Evolutionary conservation across 2,888 invertebrate species (phyloP), one percentile per base, ranked within the genome.

Genomic region (Philereme vetulata): DNA sequence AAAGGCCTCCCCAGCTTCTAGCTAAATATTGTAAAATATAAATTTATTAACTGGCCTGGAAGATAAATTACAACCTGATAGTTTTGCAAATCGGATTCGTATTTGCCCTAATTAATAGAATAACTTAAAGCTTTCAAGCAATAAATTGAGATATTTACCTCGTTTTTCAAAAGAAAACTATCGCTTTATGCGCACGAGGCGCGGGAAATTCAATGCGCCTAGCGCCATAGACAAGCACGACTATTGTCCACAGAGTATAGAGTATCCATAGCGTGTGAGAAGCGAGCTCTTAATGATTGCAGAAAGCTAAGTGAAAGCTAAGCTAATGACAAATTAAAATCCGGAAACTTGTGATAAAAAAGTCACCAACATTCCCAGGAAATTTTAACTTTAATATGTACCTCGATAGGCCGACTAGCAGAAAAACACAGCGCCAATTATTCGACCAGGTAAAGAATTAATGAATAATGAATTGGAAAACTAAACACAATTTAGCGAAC

Each of bases 251-350:
- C 72, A 72, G 72, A 70, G 71, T 51, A 65, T 68, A 68, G 68
- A 67, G 65, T 54, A 35, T 46, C 21, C 32, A 56, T 49, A 49
- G 45, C 11, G 9, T 63, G 70, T 65, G 67, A 57, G 62, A 64
- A 71, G 54, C 57, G 57, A 74, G 75, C 70, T 77, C 74, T 78
- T 75, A 78, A 83, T 82, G 76, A 80, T 78, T 76, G 72, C 79
- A 75, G 76, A 62, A 63, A 62, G 71, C 80, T 82, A 81, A 83
- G 82, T 84, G 77, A 82, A 81, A 74, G 82, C n/a, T n/a, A n/a
- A n/a, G n/a, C n/a, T n/a, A 81, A 82, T 80, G 83, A 77, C 72
- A 81, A 79, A 84, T 84, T 84, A 83, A 81, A 82, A 81, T 72
- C 71, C 66, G 62, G 62, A 66, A 65, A 61, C 48, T 52, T 58